Percentiles rank a stretch among this genome's conserved stretches.
Evolutionary conservation across 2,113 vertebrate species (phyloP).

Genomic region (Electrona antarctica): DNA sequence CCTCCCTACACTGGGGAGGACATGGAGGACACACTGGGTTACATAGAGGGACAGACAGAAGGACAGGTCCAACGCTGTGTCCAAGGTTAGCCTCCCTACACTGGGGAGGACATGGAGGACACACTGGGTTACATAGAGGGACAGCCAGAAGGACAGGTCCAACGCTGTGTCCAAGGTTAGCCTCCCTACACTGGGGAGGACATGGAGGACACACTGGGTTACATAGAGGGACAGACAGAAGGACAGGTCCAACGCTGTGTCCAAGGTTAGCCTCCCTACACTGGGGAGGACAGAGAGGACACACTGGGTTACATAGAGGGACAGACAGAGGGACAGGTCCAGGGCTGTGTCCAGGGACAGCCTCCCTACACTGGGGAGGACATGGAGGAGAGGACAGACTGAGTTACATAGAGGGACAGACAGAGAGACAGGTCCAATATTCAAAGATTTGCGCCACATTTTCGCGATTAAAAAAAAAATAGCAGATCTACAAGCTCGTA

Average conservation of each 20-base stretch:
- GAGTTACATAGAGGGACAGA: background rate
- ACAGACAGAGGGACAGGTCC: background rate
- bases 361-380: conserved; percentile 83
- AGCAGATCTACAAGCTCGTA: no score
- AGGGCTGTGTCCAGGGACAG: conserved; percentile 84
- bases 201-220: no score
- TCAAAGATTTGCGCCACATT: no score
- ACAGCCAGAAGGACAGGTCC: conserved; percentile 87
- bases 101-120: no score
- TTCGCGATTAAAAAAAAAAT: no score
- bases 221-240: conserved; percentile 84
- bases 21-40: background rate
- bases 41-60: background rate
- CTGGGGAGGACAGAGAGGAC: no score
- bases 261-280: conserved; percentile 82
- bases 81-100: no score
- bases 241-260: conserved; percentile 88
- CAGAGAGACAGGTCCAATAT: background rate
- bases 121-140: conserved; percentile 23
- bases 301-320: background rate
- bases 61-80: no score
- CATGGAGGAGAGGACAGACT: background rate
- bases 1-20: background rate
- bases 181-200: no score
- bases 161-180: no score